phyloP scores from a whole-genome alignment of 2,113 vertebrate species.

The Alouatta palliata region DNA sequence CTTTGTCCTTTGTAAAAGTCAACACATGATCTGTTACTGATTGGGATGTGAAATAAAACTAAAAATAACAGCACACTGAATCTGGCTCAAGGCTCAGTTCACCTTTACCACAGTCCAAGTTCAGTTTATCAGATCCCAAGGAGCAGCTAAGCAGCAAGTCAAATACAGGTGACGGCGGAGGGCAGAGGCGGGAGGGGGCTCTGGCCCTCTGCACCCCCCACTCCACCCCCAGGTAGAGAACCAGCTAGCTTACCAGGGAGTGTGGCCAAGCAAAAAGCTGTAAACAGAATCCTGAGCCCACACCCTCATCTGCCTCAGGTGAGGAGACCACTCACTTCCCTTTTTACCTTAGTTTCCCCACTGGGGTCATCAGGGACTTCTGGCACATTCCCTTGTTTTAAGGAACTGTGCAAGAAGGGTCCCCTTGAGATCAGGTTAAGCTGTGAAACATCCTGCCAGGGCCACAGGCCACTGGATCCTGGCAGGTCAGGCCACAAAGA shows the following conservation, averaged over 20 bases:
- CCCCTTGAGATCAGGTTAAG: background rate
- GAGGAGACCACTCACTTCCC: background rate
- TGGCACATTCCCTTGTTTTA: background rate
- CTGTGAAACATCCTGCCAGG: background rate
- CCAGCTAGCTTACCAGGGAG: background rate
- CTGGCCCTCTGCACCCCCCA: fast-evolving
- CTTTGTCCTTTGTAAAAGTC: conserved; percentile 63
- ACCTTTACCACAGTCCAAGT: conserved; percentile 74
- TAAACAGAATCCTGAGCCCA: background rate
- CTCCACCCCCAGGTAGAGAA: background rate
- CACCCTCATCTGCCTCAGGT: background rate
- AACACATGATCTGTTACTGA: conserved; percentile 46
- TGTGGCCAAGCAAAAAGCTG: background rate
- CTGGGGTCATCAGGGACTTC: background rate
- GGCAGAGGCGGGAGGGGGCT: conserved; percentile 8
- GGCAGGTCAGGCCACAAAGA: background rate
- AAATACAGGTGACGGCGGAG: conserved; percentile 55
- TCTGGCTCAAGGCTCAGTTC: conserved; percentile 17
- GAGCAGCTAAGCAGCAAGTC: conserved; percentile 68
- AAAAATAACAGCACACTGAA: conserved; percentile 54
- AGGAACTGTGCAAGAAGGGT: background rate
- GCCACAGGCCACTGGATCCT: background rate
- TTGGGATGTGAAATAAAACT: conserved; percentile 63
- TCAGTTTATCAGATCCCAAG: conserved; percentile 72
- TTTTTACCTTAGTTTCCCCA: background rate